Conservation (phyloP, 1,140 invertebrate genomes). For the Drosophila sproati region DNA sequence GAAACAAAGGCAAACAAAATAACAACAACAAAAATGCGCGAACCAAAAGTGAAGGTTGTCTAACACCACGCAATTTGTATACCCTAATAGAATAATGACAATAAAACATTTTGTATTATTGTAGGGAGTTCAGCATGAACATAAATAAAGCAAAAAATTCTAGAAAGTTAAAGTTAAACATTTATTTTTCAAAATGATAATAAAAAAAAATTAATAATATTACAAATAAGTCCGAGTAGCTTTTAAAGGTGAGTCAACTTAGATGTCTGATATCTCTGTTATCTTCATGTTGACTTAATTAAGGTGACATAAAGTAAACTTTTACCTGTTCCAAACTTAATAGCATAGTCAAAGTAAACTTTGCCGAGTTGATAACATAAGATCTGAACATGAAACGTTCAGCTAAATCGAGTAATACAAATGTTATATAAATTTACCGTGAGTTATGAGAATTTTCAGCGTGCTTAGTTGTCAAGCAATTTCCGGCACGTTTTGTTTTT, state of each 20-base stretch:
- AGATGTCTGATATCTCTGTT: too few relatives aligned
- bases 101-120: too few relatives aligned
- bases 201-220: too few relatives aligned
- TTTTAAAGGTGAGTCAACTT: too few relatives aligned
- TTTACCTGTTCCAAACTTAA: not conserved
- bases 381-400: conserved; percentile 53
- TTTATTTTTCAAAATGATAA: too few relatives aligned
- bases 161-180: too few relatives aligned
- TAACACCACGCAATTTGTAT: not conserved
- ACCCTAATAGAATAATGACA: not conserved
- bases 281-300: not conserved
- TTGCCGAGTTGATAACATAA: not conserved
- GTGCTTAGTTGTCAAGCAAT: conserved; percentile 65
- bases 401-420: conserved; percentile 60
- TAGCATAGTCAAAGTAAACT: not conserved
- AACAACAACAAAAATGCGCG: conserved; percentile 1
- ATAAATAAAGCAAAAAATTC: too few relatives aligned
- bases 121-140: too few relatives aligned
- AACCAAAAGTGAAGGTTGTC: conserved; percentile 5
- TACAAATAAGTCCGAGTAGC: too few relatives aligned
- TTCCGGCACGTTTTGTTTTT: conserved; percentile 75
- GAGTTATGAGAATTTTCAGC: conserved; percentile 59
- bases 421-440: conserved; percentile 61
- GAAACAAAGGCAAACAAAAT: conserved; percentile 1
- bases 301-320: not conserved